phyloP scores from a whole-genome alignment of 2,888 invertebrate genomes.

The Abscondita cerata region DNA sequence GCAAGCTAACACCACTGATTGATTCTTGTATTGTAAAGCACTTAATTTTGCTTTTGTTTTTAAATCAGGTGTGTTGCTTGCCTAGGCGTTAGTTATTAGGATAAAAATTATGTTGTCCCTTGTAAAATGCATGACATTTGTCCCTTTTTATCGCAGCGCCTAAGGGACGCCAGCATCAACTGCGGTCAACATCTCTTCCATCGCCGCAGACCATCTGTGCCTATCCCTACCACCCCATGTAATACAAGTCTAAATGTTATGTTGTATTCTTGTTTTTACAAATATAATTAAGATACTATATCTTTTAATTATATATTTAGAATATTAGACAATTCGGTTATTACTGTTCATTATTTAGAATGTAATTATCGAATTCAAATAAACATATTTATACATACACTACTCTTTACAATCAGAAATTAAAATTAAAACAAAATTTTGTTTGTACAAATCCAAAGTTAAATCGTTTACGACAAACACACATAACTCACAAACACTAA shows the following conservation, averaged over 20 bases:
- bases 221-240: slow-evolving; percentile 48
- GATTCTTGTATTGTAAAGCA: slow-evolving; percentile 6
- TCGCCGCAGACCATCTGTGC: slow-evolving; percentile 43
- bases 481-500: background rate
- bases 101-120: slow-evolving; percentile 25
- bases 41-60: slow-evolving; percentile 12
- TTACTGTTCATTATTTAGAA: slow-evolving; percentile 34
- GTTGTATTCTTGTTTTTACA: slow-evolving; percentile 49
- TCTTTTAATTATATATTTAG: slow-evolving; percentile 46
- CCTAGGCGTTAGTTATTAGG: slow-evolving; percentile 19
- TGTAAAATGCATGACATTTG: slow-evolving; percentile 52
- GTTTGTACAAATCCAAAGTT: slow-evolving; percentile 22
- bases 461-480: background rate
- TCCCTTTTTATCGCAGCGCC: slow-evolving; percentile 53
- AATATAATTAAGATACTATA: slow-evolving; percentile 49
- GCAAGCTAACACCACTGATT: slow-evolving; percentile 47
- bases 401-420: slow-evolving; percentile 27
- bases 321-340: slow-evolving; percentile 40
- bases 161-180: slow-evolving; percentile 50
- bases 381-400: slow-evolving; percentile 33
- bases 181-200: slow-evolving; percentile 33
- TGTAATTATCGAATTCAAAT: slow-evolving; percentile 44
- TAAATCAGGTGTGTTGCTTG: slow-evolving; percentile 47
- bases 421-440: slow-evolving; percentile 16
- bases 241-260: slow-evolving; percentile 47